phyloP scores from a whole-genome alignment of 2,797 vertebrate genomes.

The Sebastolobus alascanus region DNA sequence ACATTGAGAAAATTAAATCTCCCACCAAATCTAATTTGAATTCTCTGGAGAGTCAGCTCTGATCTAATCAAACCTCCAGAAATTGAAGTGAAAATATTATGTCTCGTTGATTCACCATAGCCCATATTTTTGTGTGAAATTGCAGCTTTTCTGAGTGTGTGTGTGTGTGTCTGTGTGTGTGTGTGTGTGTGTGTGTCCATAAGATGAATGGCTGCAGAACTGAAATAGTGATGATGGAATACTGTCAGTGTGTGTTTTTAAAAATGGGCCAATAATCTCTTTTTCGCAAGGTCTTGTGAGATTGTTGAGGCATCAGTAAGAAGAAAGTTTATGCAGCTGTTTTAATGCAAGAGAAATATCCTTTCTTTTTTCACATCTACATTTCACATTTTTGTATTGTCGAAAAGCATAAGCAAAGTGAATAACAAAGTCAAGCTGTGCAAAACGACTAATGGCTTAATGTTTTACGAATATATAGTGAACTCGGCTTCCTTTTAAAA shows the following conservation, averaged over 20 bases:
- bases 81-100: not conserved
- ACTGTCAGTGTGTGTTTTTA: not conserved
- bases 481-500: not conserved
- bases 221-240: not conserved
- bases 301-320: not conserved
- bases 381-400: conserved; percentile 9
- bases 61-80: not conserved
- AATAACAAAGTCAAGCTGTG: not conserved
- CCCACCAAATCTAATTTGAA: not conserved
- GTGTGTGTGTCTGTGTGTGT: not conserved
- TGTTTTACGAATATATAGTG: not conserved
- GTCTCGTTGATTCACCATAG: not conserved
- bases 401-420: not conserved
- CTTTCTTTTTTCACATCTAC: not conserved
- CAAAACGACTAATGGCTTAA: not conserved
- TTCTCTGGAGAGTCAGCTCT: not conserved
- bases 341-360: not conserved
- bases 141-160: not conserved
- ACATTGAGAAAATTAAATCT: not conserved
- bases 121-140: not conserved
- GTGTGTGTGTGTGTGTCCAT: not conserved
- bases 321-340: not conserved
- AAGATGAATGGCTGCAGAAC: not conserved
- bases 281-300: not conserved
- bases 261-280: not conserved